Conservation (phyloP, 2,113 vertebrate species). For the Tachuris rubrigastra region DNA sequence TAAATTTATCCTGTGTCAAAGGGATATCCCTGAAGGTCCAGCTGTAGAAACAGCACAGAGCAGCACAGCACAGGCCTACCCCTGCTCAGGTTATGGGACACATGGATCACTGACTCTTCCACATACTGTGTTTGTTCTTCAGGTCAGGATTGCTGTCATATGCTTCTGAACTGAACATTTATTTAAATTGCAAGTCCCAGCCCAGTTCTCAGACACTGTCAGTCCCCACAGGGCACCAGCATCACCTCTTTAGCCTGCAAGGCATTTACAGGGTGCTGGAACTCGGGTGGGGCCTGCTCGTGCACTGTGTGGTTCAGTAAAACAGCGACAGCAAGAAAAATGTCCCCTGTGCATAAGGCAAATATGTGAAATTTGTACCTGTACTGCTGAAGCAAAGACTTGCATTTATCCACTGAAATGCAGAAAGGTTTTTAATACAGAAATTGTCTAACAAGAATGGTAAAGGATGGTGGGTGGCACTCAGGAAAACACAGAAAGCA, state of each 20-base stretch:
- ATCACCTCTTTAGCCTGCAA: neutral
- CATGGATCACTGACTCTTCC: rapidly evolving
- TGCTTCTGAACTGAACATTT: neutral
- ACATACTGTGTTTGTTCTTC: neutral
- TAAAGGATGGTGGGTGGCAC: neutral
- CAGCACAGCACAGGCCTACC: neutral
- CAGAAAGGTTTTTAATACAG: neutral
- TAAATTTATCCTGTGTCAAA: neutral
- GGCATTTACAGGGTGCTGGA: neutral
- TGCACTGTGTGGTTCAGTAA: neutral
- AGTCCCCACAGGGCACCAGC: neutral
- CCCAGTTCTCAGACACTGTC: neutral
- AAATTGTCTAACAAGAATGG: neutral
- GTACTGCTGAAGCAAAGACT: neutral
- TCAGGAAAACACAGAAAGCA: neutral
- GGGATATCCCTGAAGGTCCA: neutral
- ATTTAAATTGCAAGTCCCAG: too few relatives aligned
- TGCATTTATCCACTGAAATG: neutral
- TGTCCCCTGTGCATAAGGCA: neutral
- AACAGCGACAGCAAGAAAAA: neutral
- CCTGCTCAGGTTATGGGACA: too few relatives aligned
- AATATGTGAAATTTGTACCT: neutral
- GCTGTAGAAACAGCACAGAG: neutral
- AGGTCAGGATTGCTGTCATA: neutral
- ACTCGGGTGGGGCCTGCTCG: too few relatives aligned